Base-by-base conservation (phyloP, 2,888 invertebrate species). In the Pseudoips prasinana region DNA sequence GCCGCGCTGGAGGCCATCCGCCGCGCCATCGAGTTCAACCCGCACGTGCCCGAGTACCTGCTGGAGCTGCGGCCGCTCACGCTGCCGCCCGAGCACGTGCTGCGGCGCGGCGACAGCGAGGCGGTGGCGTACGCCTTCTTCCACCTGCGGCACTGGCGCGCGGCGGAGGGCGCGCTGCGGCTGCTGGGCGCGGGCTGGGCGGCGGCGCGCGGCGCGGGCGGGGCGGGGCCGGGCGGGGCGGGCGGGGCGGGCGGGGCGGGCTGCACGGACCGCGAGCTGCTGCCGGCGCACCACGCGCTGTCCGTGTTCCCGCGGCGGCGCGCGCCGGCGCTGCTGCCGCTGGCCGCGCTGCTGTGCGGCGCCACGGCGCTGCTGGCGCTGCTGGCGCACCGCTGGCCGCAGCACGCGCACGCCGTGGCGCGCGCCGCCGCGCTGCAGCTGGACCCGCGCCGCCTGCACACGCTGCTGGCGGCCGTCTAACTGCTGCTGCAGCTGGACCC, bases 111-210 rank as follows among this genome's bases (percentile, higher is more conserved):
- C 7, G 98, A 98, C 84, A 97, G 97, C 38, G 99, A 99, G 87
- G 98, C 98, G 1, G 91, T 99, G 38, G 97, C 98, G 29, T 99
- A 99, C 85, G 94, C 98, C 7, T 99, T 99, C 87, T 97, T 95
- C 79, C 98, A 99, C 83, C 87, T 99, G 43, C 92, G 94, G 35
- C 98, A 99, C 87, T 99, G 99, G 99, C 98, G 97, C 80, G 92
- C 95, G 57, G 95, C 98, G 48, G 97, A 97, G 58, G 97, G 97
- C n/a, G 98, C 98, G 10, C 87, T 98, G 25, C 95, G 96, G 79
- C 88, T 98, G 42, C 89, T 99, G 40, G 95, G 95, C 63, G 97
- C 96, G 86, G 90, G 98, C 24, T 85, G 98, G 61, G 97, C 97
- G 76, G 92, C 93, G 28, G 96, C 46, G 20, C 41, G 31, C 52